Evolutionary conservation across 2,113 vertebrate species (phyloP).

Genomic region (Holacanthus passer): DNA sequence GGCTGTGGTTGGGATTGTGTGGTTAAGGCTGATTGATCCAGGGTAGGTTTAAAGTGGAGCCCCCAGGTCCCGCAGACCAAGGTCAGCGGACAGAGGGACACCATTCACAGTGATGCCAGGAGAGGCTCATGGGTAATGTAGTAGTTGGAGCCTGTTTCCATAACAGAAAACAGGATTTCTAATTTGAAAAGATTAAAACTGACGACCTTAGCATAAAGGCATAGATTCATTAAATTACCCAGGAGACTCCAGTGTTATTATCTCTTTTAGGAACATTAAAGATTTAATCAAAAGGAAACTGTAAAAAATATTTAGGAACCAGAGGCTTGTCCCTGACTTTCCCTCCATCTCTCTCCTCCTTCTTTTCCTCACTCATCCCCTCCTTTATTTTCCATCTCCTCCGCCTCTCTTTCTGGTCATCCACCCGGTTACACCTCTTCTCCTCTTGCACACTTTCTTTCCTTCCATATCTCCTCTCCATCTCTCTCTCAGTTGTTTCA

Average conservation of each 20-base stretch:
- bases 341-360: neutral
- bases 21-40: neutral
- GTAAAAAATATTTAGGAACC: neutral
- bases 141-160: neutral
- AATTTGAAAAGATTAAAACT: neutral
- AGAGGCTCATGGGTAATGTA: too few species aligned
- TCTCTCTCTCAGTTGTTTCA: constrained; percentile 25
- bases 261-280: neutral
- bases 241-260: neutral
- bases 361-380: neutral
- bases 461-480: constrained; percentile 7
- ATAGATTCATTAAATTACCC: neutral
- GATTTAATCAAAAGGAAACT: neutral
- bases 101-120: too few species aligned
- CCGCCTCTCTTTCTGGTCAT: neutral
- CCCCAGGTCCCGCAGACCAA: neutral
- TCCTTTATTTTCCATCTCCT: neutral
- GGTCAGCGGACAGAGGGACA: neutral
- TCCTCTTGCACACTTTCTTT: constrained; percentile 13
- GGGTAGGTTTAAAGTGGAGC: neutral
- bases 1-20: neutral
- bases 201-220: neutral
- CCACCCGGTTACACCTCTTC: constrained; percentile 7
- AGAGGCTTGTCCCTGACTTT: neutral
- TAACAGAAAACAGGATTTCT: neutral